Base-by-base conservation (phyloP, 2,113 vertebrate species). In the Stigmatopora nigra region DNA sequence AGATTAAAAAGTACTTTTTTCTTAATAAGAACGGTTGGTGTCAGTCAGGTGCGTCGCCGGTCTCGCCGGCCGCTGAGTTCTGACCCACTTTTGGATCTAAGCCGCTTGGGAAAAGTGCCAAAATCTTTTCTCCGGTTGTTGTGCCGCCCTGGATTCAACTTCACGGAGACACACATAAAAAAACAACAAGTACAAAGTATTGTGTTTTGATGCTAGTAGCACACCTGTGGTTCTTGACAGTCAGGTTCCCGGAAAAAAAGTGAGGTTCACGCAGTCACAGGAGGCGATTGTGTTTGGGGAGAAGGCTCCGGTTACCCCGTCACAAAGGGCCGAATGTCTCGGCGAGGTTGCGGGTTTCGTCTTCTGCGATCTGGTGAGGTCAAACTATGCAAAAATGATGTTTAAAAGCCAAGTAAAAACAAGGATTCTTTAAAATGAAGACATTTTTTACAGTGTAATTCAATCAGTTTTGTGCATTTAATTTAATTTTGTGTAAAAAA, bases 291-390 rank as follows among this genome's bases (percentile, higher is more conserved):
- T 87, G 75, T 68, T 51, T 77, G 75, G 62, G 71, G 63, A 57
- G 38, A 41, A 76, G 79, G 79, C 72, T 88, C 84, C 61, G 78
- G 74, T 89, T 89, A 82, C 86, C 46, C 25, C 1, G 65, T 53
- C 76, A 88, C 81, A 87, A 86, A 88, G 84, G 82, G 35, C 61
- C 64, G 59, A 82, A 85, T 84, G 83, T 88, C 78, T 84, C 55
- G 46, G 10, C 61, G 63, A 78, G 51, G 74, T 31, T 3, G 25
- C 25, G 25, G 25, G 25, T 31, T 31, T 3, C 25, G 25, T 31
- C 25, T 31, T 31, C 25, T 31, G 25, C 25, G 25, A 31, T 31
- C 79, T 72, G 47, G 65, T 75, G 69, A 59, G 35, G 20, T 72
- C 41, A 16, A 41, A 71, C 53, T 68, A 74, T 62, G 19, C 31